Conservation (phyloP, 2,797 vertebrate genomes). For the Syngnathus rostellatus region DNA sequence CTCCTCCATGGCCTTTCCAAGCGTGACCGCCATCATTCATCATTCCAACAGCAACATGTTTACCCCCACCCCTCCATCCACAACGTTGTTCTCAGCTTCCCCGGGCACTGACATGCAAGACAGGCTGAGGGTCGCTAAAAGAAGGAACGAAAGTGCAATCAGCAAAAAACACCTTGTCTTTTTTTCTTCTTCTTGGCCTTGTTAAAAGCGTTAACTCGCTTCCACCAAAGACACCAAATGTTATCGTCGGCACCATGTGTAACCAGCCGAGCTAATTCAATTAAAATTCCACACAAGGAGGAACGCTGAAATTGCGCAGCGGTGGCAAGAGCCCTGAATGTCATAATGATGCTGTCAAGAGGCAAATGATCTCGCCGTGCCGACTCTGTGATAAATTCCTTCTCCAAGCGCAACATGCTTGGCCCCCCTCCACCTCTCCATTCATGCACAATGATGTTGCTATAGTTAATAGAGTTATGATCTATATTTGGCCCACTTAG, state of each 20-base stretch:
- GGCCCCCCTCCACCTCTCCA: slow-evolving; percentile 15
- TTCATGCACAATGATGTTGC: slow-evolving; percentile 46
- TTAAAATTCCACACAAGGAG: slow-evolving; percentile 67
- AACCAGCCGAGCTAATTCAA: slow-evolving; percentile 70
- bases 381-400: slow-evolving; percentile 67
- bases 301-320: slow-evolving; percentile 66
- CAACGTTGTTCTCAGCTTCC: slow-evolving; percentile 48
- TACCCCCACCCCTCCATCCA: slow-evolving; percentile 44
- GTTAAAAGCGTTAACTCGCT: slow-evolving; percentile 27
- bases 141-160: slow-evolving; percentile 7
- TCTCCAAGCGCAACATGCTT: slow-evolving; percentile 48
- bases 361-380: slow-evolving; percentile 59
- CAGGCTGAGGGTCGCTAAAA: slow-evolving; percentile 20
- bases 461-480: slow-evolving; percentile 57
- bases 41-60: slow-evolving; percentile 52
- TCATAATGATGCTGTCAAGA: slow-evolving; percentile 71
- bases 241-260: slow-evolving; percentile 68
- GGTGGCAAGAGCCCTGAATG: slow-evolving; percentile 64
- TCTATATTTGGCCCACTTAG: slow-evolving; percentile 34
- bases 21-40: slow-evolving; percentile 52
- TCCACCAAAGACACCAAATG: slow-evolving; percentile 62
- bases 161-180: slow-evolving; percentile 6
- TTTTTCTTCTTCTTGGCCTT: slow-evolving; percentile 9
- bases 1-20: slow-evolving; percentile 34
- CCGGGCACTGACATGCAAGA: slow-evolving; percentile 44